Percentiles rank a stretch among this genome's conserved stretches.
Conservation (phyloP, 35 echinoderm and acorn worm genomes). For the Hemicentrotus pulcherrimus region DNA sequence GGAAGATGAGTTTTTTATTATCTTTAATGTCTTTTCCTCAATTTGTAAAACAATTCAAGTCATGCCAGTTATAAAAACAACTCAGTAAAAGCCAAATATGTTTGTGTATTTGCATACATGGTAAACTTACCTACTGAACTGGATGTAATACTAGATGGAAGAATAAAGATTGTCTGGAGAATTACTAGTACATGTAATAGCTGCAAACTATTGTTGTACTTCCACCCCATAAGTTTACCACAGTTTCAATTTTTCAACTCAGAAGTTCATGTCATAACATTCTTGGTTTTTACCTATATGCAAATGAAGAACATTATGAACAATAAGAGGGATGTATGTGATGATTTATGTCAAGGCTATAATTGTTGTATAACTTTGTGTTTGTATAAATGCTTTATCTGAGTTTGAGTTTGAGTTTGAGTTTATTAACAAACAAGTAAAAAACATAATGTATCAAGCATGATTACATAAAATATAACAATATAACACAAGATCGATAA, state of each 20-base stretch:
- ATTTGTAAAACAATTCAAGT: not conserved
- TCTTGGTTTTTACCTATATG: not conserved
- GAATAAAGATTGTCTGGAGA: too few species aligned
- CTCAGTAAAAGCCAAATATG: not conserved
- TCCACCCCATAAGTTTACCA: too few species aligned
- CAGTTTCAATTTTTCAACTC: not conserved
- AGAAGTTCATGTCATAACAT: not conserved
- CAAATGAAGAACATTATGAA: not conserved
- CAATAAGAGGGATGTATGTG: not conserved
- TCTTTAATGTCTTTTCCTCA: not conserved
- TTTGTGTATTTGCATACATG: not conserved
- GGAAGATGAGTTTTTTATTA: not conserved
- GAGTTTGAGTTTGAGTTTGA: too few species aligned
- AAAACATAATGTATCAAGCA: too few species aligned
- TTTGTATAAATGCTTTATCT: conserved; percentile 28
- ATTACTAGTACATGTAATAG: too few species aligned
- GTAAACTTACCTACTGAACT: too few species aligned
- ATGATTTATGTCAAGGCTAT: not conserved
- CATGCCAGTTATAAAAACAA: not conserved
- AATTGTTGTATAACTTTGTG: not conserved
- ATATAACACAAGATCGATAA: too few species aligned
- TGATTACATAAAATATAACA: too few species aligned
- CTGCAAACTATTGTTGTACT: too few species aligned
- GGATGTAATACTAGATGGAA: too few species aligned
- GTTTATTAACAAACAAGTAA: too few species aligned